A percentile compares a stretch with the other conserved stretches of the same genome.
Conservation (phyloP, 2,113 vertebrate genomes). For the Tringa solitaria region DNA sequence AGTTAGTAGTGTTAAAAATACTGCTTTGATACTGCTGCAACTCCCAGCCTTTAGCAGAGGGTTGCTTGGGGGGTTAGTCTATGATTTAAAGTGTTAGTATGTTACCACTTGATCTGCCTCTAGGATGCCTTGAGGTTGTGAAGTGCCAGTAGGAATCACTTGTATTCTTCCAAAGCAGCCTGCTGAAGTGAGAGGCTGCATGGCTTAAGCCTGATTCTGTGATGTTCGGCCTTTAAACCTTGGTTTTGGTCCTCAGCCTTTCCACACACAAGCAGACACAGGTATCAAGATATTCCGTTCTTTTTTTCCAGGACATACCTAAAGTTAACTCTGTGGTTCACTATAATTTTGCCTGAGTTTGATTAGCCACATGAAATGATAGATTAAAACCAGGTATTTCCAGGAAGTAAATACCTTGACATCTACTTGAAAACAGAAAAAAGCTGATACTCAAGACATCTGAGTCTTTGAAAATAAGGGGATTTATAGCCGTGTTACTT, state of each 20-base stretch:
- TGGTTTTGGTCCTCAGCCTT: background rate
- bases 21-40: background rate
- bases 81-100: background rate
- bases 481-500: background rate
- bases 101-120: background rate
- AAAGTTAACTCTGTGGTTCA: background rate
- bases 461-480: background rate
- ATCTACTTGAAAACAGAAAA: background rate
- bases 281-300: accelerated
- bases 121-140: background rate
- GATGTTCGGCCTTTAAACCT: background rate
- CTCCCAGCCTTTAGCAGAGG: background rate
- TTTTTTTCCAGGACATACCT: background rate
- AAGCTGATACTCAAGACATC: background rate
- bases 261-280: background rate
- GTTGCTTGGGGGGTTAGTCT: background rate
- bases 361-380: background rate
- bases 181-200: background rate
- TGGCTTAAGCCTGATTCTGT: background rate
- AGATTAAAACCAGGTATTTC: background rate
- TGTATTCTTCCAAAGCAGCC: background rate
- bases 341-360: background rate
- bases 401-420: background rate
- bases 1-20: background rate
- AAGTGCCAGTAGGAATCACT: background rate